These are phyloP conservation scores for Clinocottus analis DNA, from an alignment of 2,113 vertebrate genomes.

Conservation along the genomic window DNA sequence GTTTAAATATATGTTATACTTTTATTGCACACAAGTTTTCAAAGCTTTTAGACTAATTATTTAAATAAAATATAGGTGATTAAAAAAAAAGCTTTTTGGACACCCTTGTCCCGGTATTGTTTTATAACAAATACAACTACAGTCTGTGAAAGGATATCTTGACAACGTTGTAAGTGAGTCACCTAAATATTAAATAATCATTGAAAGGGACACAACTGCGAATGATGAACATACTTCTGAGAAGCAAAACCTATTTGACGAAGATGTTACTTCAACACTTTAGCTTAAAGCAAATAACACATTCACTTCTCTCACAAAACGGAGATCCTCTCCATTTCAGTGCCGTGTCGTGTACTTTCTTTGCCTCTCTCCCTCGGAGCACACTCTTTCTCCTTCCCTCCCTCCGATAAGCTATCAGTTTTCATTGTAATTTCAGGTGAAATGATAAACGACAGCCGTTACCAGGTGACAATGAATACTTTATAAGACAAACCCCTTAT, in stretches of 20 bases:
- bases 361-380: slow-evolving; percentile 61
- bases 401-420: slow-evolving; percentile 88
- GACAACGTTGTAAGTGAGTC: not conserved
- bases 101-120: not conserved
- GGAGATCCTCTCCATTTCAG: slow-evolving; percentile 59
- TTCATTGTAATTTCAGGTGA: slow-evolving; percentile 90
- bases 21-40: slow-evolving; percentile 10
- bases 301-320: slow-evolving; percentile 50
- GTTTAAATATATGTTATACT: slow-evolving; percentile 58
- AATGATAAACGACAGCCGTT: slow-evolving; percentile 88
- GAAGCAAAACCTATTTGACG: slow-evolving; percentile 8
- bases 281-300: slow-evolving; percentile 45
- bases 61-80: slow-evolving; percentile 29
- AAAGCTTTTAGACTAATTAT: slow-evolving; percentile 35
- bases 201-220: slow-evolving; percentile 2
- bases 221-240: not conserved
- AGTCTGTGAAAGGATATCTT: slow-evolving; percentile 11
- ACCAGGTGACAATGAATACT: slow-evolving; percentile 91
- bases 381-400: slow-evolving; percentile 69
- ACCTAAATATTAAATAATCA: slow-evolving; percentile 2
- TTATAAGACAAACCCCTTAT: slow-evolving; percentile 90
- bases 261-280: slow-evolving; percentile 29
- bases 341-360: slow-evolving; percentile 54
- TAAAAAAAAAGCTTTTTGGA: not conserved
- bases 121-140: slow-evolving; percentile 2